These are phyloP conservation scores for Platycheirus rosarum DNA, from an alignment of 2,888 invertebrate genomes.

Conservation along the genomic window DNA sequence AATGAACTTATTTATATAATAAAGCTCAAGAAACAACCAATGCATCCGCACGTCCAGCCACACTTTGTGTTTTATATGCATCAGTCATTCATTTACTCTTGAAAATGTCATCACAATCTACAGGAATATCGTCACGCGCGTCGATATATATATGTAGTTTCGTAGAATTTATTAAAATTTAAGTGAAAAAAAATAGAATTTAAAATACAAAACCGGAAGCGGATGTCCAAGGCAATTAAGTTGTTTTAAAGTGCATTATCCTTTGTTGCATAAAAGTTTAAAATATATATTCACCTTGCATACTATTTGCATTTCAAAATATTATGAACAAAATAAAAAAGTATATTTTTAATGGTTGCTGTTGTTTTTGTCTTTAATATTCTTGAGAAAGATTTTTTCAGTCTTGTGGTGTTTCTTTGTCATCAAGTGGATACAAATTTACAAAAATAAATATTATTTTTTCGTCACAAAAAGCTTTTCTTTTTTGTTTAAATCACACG, in stretches of 20 bases:
- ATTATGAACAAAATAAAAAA: too few species aligned
- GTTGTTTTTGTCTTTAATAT: constrained; percentile 3
- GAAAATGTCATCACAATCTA: not conserved
- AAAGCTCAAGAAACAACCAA: not conserved
- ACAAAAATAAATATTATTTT: constrained; percentile 23
- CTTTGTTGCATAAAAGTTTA: constrained; percentile 22
- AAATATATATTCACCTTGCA: constrained; percentile 19
- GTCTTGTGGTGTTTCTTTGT: constrained; percentile 6
- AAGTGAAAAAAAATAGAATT: not conserved
- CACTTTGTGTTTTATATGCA: not conserved
- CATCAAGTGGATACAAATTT: constrained; percentile 6
- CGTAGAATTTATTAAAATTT: constrained; percentile 1
- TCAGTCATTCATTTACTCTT: not conserved
- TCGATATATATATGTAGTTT: not conserved
- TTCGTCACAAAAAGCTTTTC: constrained; percentile 1
- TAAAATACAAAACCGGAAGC: constrained; percentile 2
- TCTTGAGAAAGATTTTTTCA: constrained; percentile 4
- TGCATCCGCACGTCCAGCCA: not conserved
- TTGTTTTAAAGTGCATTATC: not conserved
- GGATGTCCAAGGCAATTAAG: not conserved
- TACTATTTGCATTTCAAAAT: constrained; percentile 4
- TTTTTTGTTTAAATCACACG: not conserved
- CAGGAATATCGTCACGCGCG: constrained; percentile 4
- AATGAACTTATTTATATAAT: not conserved
- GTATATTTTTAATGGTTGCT: too few species aligned